Base-by-base conservation (phyloP, 2,797 vertebrate genomes). In the Perodicticus potto region DNA sequence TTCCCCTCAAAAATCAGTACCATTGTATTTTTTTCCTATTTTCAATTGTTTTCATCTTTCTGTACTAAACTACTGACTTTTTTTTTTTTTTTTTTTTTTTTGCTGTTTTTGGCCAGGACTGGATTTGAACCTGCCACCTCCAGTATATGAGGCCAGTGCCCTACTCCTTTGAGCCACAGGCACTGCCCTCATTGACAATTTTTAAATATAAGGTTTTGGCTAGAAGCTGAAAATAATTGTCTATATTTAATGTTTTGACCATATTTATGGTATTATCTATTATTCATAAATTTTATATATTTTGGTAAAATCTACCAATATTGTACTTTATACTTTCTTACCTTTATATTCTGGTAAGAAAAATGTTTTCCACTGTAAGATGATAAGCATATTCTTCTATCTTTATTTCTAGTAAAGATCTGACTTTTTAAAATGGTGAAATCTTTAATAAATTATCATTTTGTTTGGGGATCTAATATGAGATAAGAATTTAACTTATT, bases 41-140 rank as follows among this genome's bases (percentile, higher is more conserved):
- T 93, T 82, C 40, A 37, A 23, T 81, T 73, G 59, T 74, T 84
- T 89, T 94, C 9, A 76, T 89, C 82, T 96, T 94, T 93, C 25
- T 27, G 80, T 86, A 67, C 45, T 84, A 92, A 82, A 88, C 22
- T 4, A 43, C 43, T 43, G 43, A 43, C 43, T 6, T 6, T 43
- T 43, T 43, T 43, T 43, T 6, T 6, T 43, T 43, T 43, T 43
- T 43, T 43, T 43, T 43, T 43, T 43, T 43, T 43, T 43, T 43
- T 43, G 43, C 8, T 43, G 43, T 9, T 43, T 43, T 43, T 43
- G 43, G 43, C 43, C 43, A 9, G 43, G 43, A 5, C 43, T 9
- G 43, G 43, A 9, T 43, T 43, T 43, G 43, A 43, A 43, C 43
- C 43, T 5, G 6, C 43, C 43, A 43, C 43, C 43, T 9, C 8